Percentiles rank a stretch among this genome's conserved stretches.
These are phyloP conservation scores for Synanceia verrucosa DNA, from an alignment of 2,797 vertebrate species.

Conservation along the genomic window DNA sequence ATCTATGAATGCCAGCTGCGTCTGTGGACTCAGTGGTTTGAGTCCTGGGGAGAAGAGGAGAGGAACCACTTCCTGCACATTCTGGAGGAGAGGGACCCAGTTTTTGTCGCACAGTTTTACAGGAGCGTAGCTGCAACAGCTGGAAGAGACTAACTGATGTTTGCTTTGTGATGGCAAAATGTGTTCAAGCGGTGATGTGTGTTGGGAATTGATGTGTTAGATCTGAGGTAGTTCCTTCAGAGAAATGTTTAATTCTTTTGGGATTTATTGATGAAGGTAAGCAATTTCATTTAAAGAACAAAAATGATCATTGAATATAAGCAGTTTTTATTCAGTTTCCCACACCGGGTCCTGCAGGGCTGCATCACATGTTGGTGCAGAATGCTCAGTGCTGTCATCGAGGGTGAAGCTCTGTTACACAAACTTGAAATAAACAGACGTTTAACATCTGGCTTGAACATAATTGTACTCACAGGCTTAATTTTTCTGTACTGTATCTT, in stretches of 20 bases:
- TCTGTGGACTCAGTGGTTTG: constrained; percentile 94
- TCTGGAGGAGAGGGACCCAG: constrained; percentile 84
- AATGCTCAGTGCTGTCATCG: not conserved
- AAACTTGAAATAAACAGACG: constrained; percentile 1
- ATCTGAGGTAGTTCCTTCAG: not conserved
- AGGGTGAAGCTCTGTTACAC: not conserved
- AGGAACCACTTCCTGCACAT: constrained; percentile 88
- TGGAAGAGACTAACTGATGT: constrained; percentile 79
- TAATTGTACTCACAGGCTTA: not conserved
- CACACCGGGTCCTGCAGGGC: not conserved
- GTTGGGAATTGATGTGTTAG: not conserved
- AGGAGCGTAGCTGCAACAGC: constrained; percentile 85
- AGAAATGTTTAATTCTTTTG: not conserved
- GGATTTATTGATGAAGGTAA: constrained; percentile 5
- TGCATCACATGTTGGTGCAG: not conserved
- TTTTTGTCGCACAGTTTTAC: constrained; percentile 88
- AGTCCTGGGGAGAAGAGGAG: constrained; percentile 90
- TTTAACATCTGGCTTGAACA: not conserved
- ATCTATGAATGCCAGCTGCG: constrained; percentile 93
- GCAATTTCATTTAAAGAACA: constrained; percentile 5
- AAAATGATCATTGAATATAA: not conserved
- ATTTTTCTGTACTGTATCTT: not conserved
- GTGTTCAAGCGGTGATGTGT: not conserved
- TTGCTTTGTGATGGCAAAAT: not conserved
- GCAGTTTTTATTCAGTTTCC: constrained; percentile 15